Evolutionary conservation across 2,797 vertebrate genomes (phyloP).

Genomic region (Anabacerthia variegaticeps): DNA sequence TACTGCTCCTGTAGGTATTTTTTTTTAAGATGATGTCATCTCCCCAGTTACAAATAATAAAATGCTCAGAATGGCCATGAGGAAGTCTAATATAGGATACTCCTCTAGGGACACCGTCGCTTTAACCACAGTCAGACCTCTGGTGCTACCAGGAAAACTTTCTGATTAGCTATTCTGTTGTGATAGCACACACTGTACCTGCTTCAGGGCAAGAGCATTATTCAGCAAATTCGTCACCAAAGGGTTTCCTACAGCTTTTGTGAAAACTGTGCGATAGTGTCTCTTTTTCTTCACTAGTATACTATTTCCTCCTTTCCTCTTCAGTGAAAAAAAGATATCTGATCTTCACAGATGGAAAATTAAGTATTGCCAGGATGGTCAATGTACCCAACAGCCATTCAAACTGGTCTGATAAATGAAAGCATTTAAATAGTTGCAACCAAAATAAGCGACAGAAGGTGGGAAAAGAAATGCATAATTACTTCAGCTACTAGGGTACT

Average conservation of each 20-base stretch:
- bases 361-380: slow-evolving; percentile 58
- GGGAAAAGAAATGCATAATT: slow-evolving; percentile 58
- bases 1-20: not conserved
- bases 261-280: not conserved
- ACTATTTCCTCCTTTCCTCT: not conserved
- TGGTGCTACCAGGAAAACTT: not conserved
- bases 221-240: not conserved
- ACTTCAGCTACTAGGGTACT: slow-evolving; percentile 30
- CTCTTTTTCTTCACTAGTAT: not conserved
- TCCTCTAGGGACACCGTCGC: not conserved
- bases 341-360: slow-evolving; percentile 50
- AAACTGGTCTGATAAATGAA: slow-evolving; percentile 55
- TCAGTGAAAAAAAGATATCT: slow-evolving; percentile 36
- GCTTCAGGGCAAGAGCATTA: not conserved
- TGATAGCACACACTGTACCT: not conserved
- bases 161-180: not conserved
- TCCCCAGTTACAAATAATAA: not conserved
- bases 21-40: not conserved
- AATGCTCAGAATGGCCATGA: not conserved
- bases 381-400: slow-evolving; percentile 59
- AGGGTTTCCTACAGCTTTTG: not conserved
- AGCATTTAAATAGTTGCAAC: slow-evolving; percentile 63
- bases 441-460: slow-evolving; percentile 53
- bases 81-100: not conserved
- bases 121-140: not conserved